These are phyloP conservation scores for Orthonychiurus folsomi DNA, from an alignment of 2,888 invertebrate genomes.

Conservation along the genomic window DNA sequence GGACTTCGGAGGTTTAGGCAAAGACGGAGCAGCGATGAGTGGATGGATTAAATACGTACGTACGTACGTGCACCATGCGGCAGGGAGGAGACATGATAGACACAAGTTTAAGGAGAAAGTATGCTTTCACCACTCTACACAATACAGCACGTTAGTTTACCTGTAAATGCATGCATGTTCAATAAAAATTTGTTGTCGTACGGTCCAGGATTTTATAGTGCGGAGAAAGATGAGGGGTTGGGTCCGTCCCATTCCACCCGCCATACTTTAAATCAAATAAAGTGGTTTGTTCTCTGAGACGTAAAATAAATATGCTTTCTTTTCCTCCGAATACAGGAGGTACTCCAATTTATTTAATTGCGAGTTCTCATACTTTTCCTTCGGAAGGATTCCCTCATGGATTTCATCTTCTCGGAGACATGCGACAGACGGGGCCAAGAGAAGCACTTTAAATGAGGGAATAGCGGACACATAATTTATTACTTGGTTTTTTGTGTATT, in stretches of 20 bases:
- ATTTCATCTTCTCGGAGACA: neutral
- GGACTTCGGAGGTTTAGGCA: neutral
- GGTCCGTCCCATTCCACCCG: neutral
- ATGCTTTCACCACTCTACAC: too few species aligned
- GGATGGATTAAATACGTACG: neutral
- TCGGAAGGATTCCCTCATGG: neutral
- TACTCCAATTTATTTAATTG: neutral
- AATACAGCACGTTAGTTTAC: neutral
- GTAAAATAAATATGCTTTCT: neutral
- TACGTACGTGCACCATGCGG: neutral
- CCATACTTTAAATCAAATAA: neutral
- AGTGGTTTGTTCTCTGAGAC: neutral
- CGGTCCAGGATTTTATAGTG: too few species aligned
- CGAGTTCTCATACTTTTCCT: neutral
- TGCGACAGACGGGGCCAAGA: neutral
- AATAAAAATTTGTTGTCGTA: too few species aligned
- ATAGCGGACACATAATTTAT: neutral
- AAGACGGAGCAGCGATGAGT: neutral
- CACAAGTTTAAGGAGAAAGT: too few species aligned
- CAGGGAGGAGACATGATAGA: neutral
- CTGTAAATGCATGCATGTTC: neutral
- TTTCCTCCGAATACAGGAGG: neutral
- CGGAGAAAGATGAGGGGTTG: neutral
- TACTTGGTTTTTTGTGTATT: neutral
- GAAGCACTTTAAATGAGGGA: too few species aligned